Evolutionary conservation across 1,140 invertebrate genomes (phyloP), one percentile per base, ranked within the genome.

Genomic region (Lasaia peninsularis): DNA sequence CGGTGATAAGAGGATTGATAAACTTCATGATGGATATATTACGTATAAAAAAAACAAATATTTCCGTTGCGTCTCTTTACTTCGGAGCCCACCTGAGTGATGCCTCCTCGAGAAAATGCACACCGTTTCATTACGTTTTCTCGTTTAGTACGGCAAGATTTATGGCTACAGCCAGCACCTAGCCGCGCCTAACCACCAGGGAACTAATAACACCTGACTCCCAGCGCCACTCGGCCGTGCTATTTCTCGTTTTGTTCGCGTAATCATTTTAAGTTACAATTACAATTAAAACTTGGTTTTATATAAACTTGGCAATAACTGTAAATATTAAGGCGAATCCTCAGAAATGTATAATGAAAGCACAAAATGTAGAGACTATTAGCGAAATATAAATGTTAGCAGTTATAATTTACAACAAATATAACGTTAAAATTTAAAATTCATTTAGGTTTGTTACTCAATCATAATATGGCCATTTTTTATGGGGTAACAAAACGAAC

Each of bases 101-200:
- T 83, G 80, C 73, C 67, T 69, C 65, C 63, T 70, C 62, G 73
- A 82, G 83, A 86, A 86, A 86, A 86, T 84, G 80, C 83, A 80
- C 57, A 71, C 68, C 74, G 75, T 86, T 80, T 86, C 82, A 86
- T 86, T 83, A 86, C 75, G 70, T 81, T 83, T 83, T 78, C 75
- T 79, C 77, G 78, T 77, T 81, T 79, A 71, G 69, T 63, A 64
- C 70, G 64, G 50, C 65, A 67, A 69, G 79, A 85, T 81, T 78
- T 80, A 85, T 81, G 65, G 65, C 52, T 11, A 28, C 56, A 55
- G 56, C 37, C 53, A 40, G 33, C 56, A 62, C 59, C 65, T 65
- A 60, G 65, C 61, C 60, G 55, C 21, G 56, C 61, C 61, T 63
- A 54, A 56, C 56, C 60, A 35, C 56, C 56, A 50, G 56, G 16